Base-by-base conservation (phyloP, 2,797 vertebrate genomes). In the Hyperoplus immaculatus region DNA sequence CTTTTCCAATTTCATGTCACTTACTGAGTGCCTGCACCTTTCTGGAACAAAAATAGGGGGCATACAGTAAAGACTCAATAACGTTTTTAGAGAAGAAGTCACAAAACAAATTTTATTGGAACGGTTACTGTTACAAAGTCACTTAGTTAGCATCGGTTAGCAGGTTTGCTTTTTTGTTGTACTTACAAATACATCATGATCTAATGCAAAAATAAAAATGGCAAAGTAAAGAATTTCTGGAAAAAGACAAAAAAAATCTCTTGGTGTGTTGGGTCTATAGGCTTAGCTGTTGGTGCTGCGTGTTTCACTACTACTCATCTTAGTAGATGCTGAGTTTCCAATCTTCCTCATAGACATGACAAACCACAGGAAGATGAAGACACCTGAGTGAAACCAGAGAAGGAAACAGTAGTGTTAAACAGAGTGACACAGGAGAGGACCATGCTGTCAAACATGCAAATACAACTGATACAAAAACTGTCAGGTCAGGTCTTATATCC, bases 341-440 rank as follows among this genome's bases (percentile, higher is more conserved):
- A 2, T 21, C 57, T 77, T 86, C 63, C 46, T 82, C 54, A 71
- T 13, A 14, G 73, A 87, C 77, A 88, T 47, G 57, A 70, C 41
- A 55, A 89, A 87, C 90, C 90, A 92, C 60, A 93, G 67, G 73
- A 89, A 93, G 50, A 93, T 84, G 77, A 92, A 91, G 39, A 93
- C 73, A 53, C 90, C 90, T 93, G 42, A 46, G 43, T 62, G 6
- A 63, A 8, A 56, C 12, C 0, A 53, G 18, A 36, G 3, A 67
- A 8, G 46, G 6, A 50, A 36, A 50, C 4, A 71, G 1, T 12
- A 41, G 7, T 1, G 8, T 69, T 42, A 56, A 29, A 57, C 6
- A 12, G 57, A 41, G 2, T 41, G 8, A 45, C 11, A 41, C 16
- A 51, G n/a, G 8, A 8, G 43, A 16, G 46, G 39, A 50, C 7